A percentile compares a stretch with the other conserved stretches of the same genome.
Conservation (phyloP, 1,140 invertebrate species). For the Bombus pyrosoma region DNA sequence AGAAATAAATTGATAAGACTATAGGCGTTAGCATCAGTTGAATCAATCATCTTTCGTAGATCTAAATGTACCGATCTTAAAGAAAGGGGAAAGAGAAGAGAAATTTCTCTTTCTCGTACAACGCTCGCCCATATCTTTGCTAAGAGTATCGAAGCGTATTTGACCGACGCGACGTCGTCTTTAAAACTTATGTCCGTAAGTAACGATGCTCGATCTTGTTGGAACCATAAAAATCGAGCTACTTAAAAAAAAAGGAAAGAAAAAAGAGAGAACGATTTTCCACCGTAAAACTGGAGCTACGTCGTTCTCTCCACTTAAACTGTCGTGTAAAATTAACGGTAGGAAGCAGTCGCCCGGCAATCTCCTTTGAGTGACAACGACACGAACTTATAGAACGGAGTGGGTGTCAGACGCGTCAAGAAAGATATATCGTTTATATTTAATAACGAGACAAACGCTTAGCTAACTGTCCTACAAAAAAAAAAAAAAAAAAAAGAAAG, state of each 20-base stretch:
- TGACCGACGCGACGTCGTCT: not conserved
- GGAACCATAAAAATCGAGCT: constrained; percentile 8
- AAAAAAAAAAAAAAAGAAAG: no score
- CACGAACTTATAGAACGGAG: not conserved
- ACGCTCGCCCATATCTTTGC: not conserved
- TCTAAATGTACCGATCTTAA: no score
- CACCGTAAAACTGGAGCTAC: not conserved
- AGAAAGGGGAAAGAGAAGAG: not conserved
- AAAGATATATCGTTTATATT: constrained; percentile 15
- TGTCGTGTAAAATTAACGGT: constrained; percentile 25
- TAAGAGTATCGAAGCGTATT: not conserved
- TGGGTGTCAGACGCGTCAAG: not conserved
- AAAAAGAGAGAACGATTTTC: not conserved
- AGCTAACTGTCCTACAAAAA: not conserved
- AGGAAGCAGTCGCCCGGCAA: not conserved
- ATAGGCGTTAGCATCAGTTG: no score
- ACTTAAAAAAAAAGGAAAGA: not conserved
- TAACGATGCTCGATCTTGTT: not conserved
- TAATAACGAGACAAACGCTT: not conserved
- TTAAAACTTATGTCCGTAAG: not conserved
- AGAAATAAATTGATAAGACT: not conserved
- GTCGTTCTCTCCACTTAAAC: not conserved
- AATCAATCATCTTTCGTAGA: no score
- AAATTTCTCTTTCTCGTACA: no score
- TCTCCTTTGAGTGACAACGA: constrained; percentile 12